Percentiles rank a stretch among this genome's conserved stretches.
phyloP scores from a whole-genome alignment of 2,888 invertebrate genomes.

The Tortricodes alternella region DNA sequence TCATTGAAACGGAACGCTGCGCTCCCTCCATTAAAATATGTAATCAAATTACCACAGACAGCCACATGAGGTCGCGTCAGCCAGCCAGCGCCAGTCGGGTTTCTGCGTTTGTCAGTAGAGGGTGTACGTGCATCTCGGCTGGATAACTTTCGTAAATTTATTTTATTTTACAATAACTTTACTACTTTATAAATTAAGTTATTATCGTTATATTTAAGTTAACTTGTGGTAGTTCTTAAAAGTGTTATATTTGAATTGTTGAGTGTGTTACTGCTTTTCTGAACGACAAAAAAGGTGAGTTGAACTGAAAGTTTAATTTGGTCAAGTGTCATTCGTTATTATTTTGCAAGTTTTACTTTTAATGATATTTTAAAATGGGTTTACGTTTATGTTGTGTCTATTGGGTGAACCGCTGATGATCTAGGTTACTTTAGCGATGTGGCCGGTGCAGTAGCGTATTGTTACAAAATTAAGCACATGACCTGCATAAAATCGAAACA shows the following conservation, averaged over 20 bases:
- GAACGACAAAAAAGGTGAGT: constrained; percentile 65
- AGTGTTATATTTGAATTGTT: constrained; percentile 53
- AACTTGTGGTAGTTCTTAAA: constrained; percentile 40
- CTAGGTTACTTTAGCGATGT: too few relatives aligned
- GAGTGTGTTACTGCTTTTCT: constrained; percentile 56
- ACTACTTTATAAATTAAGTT: constrained; percentile 47
- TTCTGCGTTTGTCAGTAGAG: constrained; percentile 71
- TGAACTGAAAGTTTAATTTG: constrained; percentile 30
- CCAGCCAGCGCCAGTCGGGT: constrained; percentile 63
- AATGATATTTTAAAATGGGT: neutral
- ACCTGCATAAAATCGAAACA: constrained; percentile 11
- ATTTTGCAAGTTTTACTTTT: constrained; percentile 31
- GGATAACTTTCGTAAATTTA: constrained; percentile 65
- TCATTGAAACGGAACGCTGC: constrained; percentile 30
- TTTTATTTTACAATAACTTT: constrained; percentile 42
- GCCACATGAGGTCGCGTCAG: constrained; percentile 34
- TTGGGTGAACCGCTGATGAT: neutral
- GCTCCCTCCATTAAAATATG: constrained; percentile 27
- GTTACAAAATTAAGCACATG: constrained; percentile 8
- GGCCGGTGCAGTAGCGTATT: constrained; percentile 6
- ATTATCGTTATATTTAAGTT: constrained; percentile 40
- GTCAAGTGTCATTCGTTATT: constrained; percentile 2
- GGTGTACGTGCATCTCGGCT: constrained; percentile 65
- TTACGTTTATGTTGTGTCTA: neutral
- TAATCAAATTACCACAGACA: constrained; percentile 26